These are phyloP conservation scores for Valencia hispanica DNA, from an alignment of 2,797 vertebrate species.

Conservation along the genomic window DNA sequence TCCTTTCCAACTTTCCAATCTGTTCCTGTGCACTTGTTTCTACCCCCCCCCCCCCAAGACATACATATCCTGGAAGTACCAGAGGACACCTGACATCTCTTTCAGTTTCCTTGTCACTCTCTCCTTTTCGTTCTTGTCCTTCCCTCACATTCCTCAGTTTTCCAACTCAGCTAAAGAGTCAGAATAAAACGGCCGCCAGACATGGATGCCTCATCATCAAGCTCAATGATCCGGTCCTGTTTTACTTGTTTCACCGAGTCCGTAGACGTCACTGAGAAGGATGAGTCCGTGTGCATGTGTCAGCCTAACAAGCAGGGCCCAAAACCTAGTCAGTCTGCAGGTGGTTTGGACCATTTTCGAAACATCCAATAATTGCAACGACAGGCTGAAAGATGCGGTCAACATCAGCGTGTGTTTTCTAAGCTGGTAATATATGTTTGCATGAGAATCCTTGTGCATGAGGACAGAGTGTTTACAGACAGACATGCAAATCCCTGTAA, in stretches of 20 bases:
- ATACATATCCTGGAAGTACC: conserved; percentile 25
- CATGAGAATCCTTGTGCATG: conserved; percentile 57
- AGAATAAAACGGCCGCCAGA: conserved; percentile 62
- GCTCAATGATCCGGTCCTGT: conserved; percentile 50
- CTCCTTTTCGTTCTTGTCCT: conserved; percentile 20
- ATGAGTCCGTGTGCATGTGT: background rate
- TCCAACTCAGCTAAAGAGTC: conserved; percentile 56
- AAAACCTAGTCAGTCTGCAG: conserved; percentile 53
- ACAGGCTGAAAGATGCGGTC: conserved; percentile 39
- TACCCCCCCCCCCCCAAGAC: background rate
- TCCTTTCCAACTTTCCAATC: conserved; percentile 39
- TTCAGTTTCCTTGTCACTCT: background rate
- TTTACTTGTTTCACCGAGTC: conserved; percentile 50
- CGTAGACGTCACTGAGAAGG: conserved; percentile 37
- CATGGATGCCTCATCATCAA: conserved; percentile 61
- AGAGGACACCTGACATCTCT: conserved; percentile 50
- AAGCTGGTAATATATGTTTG: conserved; percentile 43
- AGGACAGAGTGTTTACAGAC: conserved; percentile 66
- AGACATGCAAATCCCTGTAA: conserved; percentile 76
- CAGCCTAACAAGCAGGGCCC: conserved; percentile 29
- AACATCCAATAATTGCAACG: conserved; percentile 47
- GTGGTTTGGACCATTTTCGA: conserved; percentile 55
- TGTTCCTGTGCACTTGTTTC: conserved; percentile 46
- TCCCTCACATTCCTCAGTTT: conserved; percentile 50
- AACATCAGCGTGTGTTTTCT: conserved; percentile 31